Percentiles rank a stretch among this genome's conserved stretches.
phyloP scores from a whole-genome alignment of 2,888 invertebrate genomes.

The Elegia similella region DNA sequence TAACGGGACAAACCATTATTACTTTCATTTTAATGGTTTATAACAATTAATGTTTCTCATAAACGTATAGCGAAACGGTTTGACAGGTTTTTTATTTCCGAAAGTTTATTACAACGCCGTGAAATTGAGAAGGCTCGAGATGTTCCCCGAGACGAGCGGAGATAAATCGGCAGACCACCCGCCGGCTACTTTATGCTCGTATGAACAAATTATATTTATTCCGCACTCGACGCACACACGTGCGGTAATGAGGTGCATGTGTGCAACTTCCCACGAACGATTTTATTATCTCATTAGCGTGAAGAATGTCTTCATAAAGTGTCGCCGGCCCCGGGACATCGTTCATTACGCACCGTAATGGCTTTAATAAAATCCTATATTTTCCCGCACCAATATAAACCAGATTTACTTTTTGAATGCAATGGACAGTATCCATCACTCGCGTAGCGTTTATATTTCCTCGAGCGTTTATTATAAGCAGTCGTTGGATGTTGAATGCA shows the following conservation, averaged over 20 bases:
- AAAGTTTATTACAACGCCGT: conserved; percentile 13
- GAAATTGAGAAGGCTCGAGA: conserved; percentile 17
- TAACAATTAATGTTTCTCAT: conserved; percentile 11
- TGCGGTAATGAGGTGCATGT: conserved; percentile 25
- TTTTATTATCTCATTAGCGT: conserved; percentile 73
- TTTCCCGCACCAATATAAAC: conserved; percentile 34
- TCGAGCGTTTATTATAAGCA: neutral
- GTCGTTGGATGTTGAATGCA: conserved; percentile 36
- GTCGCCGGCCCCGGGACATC: conserved; percentile 69
- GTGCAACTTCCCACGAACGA: conserved; percentile 54
- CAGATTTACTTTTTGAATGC: conserved; percentile 1
- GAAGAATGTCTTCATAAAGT: conserved; percentile 74
- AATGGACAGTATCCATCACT: conserved; percentile 34
- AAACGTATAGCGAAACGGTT: conserved; percentile 2
- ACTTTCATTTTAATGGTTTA: conserved; percentile 12
- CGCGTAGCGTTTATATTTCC: conserved; percentile 14
- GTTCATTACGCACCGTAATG: conserved; percentile 68
- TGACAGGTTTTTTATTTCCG: conserved; percentile 11
- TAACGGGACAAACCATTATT: conserved; percentile 2
- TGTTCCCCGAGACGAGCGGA: conserved; percentile 14
- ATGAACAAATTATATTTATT: conserved; percentile 24
- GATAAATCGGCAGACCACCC: conserved; percentile 31
- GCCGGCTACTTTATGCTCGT: conserved; percentile 26
- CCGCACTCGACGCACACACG: conserved; percentile 32
- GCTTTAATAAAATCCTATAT: conserved; percentile 64